Percentiles rank a stretch among this genome's conserved stretches.
phyloP scores from a whole-genome alignment of 2,113 vertebrate genomes.

The Seriola aureovittata region DNA sequence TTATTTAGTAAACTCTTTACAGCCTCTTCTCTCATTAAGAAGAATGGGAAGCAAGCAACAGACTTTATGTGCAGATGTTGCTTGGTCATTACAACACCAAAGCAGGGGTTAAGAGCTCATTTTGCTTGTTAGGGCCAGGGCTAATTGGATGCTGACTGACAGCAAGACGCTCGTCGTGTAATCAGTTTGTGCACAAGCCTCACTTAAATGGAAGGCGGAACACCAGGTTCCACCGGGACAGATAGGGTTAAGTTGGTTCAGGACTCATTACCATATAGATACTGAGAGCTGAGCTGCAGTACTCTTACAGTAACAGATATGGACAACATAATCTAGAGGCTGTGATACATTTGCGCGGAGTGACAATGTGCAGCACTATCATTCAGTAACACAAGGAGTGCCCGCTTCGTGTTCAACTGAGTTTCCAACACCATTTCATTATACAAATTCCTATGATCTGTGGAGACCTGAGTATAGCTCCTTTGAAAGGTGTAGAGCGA shows the following conservation, averaged over 20 bases:
- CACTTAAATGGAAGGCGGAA: not conserved
- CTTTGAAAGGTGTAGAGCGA: not conserved
- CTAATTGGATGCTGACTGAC: slow-evolving; percentile 1
- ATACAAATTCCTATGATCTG: not conserved
- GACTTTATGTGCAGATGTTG: not conserved
- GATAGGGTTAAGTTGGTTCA: not conserved
- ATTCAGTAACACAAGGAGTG: not conserved
- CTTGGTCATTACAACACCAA: not conserved
- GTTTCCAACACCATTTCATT: not conserved
- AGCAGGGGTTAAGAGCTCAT: not conserved
- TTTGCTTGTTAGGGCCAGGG: not conserved
- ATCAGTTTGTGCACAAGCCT: not conserved
- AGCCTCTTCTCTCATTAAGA: not conserved
- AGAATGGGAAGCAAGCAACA: not conserved
- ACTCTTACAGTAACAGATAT: not conserved
- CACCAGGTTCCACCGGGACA: not conserved
- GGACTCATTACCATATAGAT: not conserved
- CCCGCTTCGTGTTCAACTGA: not conserved
- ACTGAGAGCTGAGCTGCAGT: not conserved
- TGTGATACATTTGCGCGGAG: not conserved
- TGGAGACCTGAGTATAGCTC: slow-evolving; percentile 1
- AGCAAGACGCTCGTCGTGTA: not conserved
- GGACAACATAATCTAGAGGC: not conserved
- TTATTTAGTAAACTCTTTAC: not conserved
- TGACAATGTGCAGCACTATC: not conserved